A percentile compares a stretch with the other conserved stretches of the same genome.
These are phyloP conservation scores for Rallus crepitans DNA, from an alignment of 2,797 vertebrate species.

Conservation along the genomic window DNA sequence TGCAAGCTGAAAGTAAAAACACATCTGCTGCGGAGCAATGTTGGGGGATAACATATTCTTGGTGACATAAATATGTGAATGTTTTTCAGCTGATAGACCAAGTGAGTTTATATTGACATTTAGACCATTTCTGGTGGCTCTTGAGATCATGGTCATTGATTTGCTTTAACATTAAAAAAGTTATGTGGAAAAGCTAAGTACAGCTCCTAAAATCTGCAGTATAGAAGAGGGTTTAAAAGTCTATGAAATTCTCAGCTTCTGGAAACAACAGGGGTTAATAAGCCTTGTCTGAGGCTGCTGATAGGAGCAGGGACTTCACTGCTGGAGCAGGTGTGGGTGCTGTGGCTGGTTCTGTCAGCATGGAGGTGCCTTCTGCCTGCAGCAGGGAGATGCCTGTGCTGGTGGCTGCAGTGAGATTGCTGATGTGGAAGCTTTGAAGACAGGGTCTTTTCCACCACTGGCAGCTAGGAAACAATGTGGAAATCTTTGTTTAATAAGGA, in stretches of 20 bases:
- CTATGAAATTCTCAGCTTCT: background rate
- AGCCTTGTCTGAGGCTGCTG: background rate
- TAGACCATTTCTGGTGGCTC: background rate
- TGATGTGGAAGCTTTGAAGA: background rate
- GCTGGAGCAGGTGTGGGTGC: background rate
- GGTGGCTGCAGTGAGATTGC: background rate
- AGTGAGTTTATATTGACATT: background rate
- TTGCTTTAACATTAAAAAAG: background rate
- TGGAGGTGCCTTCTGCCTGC: background rate
- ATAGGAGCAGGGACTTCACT: background rate
- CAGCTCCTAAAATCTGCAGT: background rate
- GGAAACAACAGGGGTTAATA: background rate
- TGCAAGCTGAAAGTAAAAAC: conserved; percentile 21
- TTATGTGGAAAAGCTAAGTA: background rate
- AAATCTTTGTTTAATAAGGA: conserved; percentile 45
- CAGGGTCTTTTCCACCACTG: background rate
- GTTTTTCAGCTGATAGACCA: background rate
- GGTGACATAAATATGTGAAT: background rate
- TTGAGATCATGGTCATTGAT: background rate
- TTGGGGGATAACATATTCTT: background rate
- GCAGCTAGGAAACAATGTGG: background rate
- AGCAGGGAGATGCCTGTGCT: background rate
- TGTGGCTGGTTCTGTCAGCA: background rate
- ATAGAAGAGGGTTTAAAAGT: background rate
- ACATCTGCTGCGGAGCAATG: background rate